These are phyloP conservation scores for Gadopsis bispinosus DNA, from an alignment of 2,797 vertebrate species.

Conservation along the genomic window DNA sequence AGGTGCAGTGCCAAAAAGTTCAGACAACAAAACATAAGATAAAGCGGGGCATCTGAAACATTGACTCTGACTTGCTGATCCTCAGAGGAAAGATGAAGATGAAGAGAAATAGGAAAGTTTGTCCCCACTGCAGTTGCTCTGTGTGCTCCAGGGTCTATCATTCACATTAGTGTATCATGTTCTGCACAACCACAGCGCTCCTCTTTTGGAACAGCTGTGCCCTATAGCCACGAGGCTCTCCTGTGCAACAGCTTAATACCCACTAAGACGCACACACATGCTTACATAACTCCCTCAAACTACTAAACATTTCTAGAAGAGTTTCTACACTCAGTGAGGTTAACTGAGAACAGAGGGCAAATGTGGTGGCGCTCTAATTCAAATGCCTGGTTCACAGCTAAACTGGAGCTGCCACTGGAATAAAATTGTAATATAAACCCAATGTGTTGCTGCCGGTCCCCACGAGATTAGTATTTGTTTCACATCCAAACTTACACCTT, in stretches of 20 bases:
- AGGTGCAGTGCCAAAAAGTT: neutral
- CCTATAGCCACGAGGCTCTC: constrained; percentile 41
- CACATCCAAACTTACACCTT: constrained; percentile 42
- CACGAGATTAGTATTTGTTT: constrained; percentile 38
- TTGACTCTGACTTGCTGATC: neutral
- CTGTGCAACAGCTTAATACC: constrained; percentile 51
- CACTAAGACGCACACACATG: constrained; percentile 23
- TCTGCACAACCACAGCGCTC: constrained; percentile 28
- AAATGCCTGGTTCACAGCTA: constrained; percentile 16
- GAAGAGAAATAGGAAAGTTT: neutral
- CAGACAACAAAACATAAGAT: constrained; percentile 8
- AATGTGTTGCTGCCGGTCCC: constrained; percentile 17
- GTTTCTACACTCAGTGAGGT: constrained; percentile 18
- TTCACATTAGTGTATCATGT: constrained; percentile 27
- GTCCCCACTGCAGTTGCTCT: constrained; percentile 41
- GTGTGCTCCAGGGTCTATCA: constrained; percentile 6
- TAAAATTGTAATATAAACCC: constrained; percentile 18
- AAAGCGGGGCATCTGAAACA: constrained; percentile 20
- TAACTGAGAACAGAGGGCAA: constrained; percentile 26
- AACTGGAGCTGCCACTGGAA: constrained; percentile 18
- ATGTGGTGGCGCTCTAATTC: neutral
- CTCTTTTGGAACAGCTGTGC: constrained; percentile 60
- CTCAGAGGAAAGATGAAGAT: constrained; percentile 13
- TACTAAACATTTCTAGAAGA: constrained; percentile 20
- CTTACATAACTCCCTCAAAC: constrained; percentile 55